phyloP scores from a whole-genome alignment of 2,113 vertebrate genomes.

The Xenus cinereus region DNA sequence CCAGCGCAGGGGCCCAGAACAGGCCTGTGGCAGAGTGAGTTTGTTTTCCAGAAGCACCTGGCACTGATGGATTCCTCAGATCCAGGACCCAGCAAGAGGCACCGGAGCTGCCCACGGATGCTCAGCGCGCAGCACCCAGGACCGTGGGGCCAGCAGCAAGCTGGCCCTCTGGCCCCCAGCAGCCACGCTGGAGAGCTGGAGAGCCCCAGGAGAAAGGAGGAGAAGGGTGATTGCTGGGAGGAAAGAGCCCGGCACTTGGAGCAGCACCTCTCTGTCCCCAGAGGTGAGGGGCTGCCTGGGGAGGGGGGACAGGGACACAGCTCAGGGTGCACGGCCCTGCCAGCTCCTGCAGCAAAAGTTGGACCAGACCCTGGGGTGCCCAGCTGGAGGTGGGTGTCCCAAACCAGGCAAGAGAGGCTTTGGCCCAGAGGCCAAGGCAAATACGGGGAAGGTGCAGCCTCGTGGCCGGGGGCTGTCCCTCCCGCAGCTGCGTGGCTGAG shows the following conservation, averaged over 20 bases:
- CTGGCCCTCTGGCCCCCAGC: background rate
- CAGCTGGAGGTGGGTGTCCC: background rate
- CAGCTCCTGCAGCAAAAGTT: background rate
- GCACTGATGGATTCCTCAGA: background rate
- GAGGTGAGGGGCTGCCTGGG: constrained; percentile 59
- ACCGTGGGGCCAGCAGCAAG: background rate
- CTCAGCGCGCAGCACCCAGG: background rate
- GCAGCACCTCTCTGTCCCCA: constrained; percentile 69
- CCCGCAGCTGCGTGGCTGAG: accelerated
- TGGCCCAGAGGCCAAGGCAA: background rate
- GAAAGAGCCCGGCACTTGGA: constrained; percentile 71
- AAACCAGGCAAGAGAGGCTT: background rate
- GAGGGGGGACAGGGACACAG: background rate
- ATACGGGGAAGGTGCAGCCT: background rate
- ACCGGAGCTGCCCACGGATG: background rate
- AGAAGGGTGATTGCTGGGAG: constrained; percentile 63
- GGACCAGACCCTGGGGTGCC: background rate
- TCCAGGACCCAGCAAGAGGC: background rate
- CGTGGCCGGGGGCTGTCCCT: no score
- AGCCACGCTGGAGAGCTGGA: background rate
- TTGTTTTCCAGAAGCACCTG: constrained; percentile 1
- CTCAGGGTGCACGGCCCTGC: accelerated
- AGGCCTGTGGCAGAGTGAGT: background rate
- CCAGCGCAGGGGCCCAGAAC: background rate
- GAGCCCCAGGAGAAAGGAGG: constrained; percentile 35